Conservation (phyloP, 2,888 invertebrate species). For the Hydrotaea diabolus region DNA sequence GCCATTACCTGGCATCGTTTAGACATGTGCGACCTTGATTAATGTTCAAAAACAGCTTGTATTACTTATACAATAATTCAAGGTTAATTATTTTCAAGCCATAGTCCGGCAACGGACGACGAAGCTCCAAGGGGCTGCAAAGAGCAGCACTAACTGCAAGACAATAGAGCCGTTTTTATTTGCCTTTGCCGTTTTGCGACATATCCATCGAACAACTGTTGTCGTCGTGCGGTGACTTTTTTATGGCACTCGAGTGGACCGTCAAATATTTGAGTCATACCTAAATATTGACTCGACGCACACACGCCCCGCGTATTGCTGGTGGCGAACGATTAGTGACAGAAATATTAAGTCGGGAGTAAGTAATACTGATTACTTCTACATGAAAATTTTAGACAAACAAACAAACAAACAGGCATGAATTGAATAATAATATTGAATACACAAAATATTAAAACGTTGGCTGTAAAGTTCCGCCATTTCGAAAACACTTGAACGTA, state of each 20-base stretch:
- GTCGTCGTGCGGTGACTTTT: neutral
- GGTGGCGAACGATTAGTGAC: neutral
- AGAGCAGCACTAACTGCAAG: neutral
- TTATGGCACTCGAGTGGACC: neutral
- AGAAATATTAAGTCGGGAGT: neutral
- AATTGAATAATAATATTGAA: neutral
- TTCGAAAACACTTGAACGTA: neutral
- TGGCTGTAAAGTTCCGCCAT: neutral
- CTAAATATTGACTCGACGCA: neutral
- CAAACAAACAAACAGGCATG: neutral
- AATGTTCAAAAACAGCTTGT: slow-evolving; percentile 26
- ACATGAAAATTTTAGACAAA: too few relatives aligned
- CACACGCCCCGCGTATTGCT: neutral
- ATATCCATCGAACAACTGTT: neutral
- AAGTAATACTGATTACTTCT: neutral
- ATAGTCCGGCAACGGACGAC: neutral
- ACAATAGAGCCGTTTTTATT: neutral
- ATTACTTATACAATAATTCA: slow-evolving; percentile 47
- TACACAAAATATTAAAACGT: neutral
- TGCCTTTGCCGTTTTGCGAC: slow-evolving; percentile 1
- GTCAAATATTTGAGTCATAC: neutral
- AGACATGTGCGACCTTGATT: slow-evolving; percentile 35
- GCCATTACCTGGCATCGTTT: neutral
- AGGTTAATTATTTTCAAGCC: slow-evolving; percentile 45
- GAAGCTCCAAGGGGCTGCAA: neutral